A percentile compares a stretch with the other conserved stretches of the same genome.
Conservation (phyloP, 2,888 invertebrate species). For the Sympetrum striolatum region DNA sequence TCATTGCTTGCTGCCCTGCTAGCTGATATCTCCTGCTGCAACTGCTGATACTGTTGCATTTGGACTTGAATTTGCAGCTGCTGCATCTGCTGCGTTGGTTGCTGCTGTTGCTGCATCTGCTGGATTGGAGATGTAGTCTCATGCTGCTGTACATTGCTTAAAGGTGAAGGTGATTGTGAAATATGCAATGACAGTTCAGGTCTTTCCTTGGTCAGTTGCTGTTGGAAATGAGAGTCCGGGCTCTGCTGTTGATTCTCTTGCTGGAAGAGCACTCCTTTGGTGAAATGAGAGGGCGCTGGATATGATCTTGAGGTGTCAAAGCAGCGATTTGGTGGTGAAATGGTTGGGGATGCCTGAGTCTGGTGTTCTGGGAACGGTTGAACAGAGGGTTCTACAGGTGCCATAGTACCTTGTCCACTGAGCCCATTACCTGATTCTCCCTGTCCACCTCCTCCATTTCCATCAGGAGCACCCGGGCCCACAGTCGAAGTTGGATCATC, state of each 20-base stretch:
- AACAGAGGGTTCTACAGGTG: conserved; percentile 70
- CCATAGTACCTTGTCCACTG: conserved; percentile 24
- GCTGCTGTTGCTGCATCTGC: conserved; percentile 74
- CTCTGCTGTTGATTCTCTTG: conserved; percentile 53
- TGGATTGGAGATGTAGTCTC: conserved; percentile 42
- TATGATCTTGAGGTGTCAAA: conserved; percentile 50
- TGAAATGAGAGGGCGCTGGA: conserved; percentile 52
- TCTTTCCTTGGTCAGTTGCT: conserved; percentile 66
- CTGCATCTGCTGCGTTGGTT: conserved; percentile 72
- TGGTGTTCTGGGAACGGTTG: conserved; percentile 79
- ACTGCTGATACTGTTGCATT: conserved; percentile 49
- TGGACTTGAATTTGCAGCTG: conserved; percentile 56
- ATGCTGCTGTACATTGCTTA: neutral
- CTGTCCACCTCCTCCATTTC: conserved; percentile 51
- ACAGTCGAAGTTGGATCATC: conserved; percentile 44
- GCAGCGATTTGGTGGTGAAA: conserved; percentile 49
- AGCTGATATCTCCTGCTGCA: conserved; percentile 20
- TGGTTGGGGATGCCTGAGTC: conserved; percentile 57
- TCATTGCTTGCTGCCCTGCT: neutral
- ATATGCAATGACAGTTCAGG: conserved; percentile 66
- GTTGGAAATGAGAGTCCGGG: conserved; percentile 63
- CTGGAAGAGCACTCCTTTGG: conserved; percentile 47
- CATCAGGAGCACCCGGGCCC: conserved; percentile 46
- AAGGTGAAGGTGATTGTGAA: conserved; percentile 43
- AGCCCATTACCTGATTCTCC: conserved; percentile 51